Conservation (phyloP, 2,888 invertebrate species). For the Athalia rosae region DNA sequence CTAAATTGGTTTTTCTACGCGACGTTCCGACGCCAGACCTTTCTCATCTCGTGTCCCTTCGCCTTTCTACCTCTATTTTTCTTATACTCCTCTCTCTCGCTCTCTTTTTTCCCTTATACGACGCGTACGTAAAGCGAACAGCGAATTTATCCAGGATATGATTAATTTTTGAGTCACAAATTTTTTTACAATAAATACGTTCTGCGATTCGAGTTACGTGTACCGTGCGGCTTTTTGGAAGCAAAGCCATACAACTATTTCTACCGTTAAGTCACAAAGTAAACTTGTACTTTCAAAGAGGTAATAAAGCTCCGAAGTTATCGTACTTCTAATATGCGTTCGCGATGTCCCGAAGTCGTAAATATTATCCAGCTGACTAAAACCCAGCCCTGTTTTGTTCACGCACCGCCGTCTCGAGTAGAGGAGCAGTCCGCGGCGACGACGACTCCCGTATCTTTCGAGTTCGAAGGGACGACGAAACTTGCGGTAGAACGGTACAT, state of each 20-base stretch:
- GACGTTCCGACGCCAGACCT: slow-evolving; percentile 7
- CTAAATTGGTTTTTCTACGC: slow-evolving; percentile 18
- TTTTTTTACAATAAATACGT: no score
- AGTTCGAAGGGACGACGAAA: slow-evolving; percentile 15
- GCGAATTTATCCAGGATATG: no score
- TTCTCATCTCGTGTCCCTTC: neutral
- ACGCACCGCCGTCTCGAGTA: slow-evolving; percentile 10
- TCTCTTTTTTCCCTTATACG: neutral
- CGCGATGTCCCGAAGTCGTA: slow-evolving; percentile 33
- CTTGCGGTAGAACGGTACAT: slow-evolving; percentile 27
- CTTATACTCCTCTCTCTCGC: neutral
- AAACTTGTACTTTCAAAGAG: neutral
- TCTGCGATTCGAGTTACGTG: no score
- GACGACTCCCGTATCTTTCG: slow-evolving; percentile 4
- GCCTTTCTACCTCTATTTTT: slow-evolving; percentile 5
- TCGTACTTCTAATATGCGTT: slow-evolving; percentile 30
- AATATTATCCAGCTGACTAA: slow-evolving; percentile 40
- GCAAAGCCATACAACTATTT: no score
- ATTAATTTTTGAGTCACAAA: no score
- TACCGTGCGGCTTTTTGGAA: no score
- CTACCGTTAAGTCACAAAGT: no score
- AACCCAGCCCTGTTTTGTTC: slow-evolving; percentile 14
- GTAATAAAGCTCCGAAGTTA: slow-evolving; percentile 24
- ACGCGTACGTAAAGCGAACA: neutral
- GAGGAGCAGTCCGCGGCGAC: neutral